A percentile compares a stretch with the other conserved stretches of the same genome.
phyloP scores from a whole-genome alignment of 2,888 invertebrate species.

The Acrobeloides nanus region DNA sequence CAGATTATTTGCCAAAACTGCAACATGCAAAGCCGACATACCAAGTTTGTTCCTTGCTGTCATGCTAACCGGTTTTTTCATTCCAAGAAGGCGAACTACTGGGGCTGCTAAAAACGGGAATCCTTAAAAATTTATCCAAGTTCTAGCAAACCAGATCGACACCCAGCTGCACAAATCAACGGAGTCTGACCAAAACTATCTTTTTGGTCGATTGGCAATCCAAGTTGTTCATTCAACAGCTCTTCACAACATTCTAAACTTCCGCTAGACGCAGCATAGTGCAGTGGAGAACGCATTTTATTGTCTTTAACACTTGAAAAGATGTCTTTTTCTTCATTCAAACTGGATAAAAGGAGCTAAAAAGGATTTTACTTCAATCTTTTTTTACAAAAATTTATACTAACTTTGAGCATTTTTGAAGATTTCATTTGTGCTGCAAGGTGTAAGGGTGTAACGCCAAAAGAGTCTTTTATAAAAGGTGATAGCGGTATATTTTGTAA shows the following conservation, averaged over 20 bases:
- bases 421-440: constrained; percentile 35
- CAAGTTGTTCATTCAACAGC: constrained; percentile 21
- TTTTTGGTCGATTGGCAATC: constrained; percentile 38
- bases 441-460: constrained; percentile 42
- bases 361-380: neutral
- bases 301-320: constrained; percentile 19
- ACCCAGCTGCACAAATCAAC: constrained; percentile 38
- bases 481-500: no score
- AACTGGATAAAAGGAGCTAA: neutral
- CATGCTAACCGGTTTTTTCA: constrained; percentile 27
- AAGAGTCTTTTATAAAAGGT: constrained; percentile 29
- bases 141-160: neutral
- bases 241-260: constrained; percentile 15
- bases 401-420: constrained; percentile 35
- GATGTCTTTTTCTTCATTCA: neutral
- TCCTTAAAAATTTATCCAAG: neutral
- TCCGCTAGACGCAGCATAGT: constrained; percentile 36
- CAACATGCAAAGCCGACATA: constrained; percentile 41
- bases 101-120: constrained; percentile 25
- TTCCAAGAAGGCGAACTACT: constrained; percentile 30
- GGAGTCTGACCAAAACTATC: constrained; percentile 40
- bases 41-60: constrained; percentile 24
- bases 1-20: constrained; percentile 42
- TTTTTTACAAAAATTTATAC: no score
- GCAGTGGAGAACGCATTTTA: constrained; percentile 35